Evolutionary conservation across 2,888 invertebrate species (phyloP).

Genomic region (Carabus problematicus): DNA sequence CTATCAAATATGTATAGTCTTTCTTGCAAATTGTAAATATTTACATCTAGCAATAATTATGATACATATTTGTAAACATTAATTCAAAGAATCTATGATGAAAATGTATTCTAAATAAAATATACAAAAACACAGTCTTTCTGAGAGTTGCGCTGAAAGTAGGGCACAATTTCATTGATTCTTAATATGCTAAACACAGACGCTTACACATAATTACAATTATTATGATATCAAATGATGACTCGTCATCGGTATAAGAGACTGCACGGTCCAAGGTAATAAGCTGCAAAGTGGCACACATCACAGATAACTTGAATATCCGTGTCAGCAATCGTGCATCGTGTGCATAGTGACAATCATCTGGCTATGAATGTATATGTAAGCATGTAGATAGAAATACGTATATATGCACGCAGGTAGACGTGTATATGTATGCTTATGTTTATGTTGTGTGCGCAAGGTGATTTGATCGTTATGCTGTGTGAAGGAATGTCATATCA

Average conservation of each 20-base stretch:
- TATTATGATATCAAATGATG: conserved; percentile 2
- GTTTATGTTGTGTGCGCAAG: too few relatives aligned
- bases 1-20: too few relatives aligned
- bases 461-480: too few relatives aligned
- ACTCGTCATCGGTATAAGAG: conserved; percentile 10
- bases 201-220: neutral
- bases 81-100: too few relatives aligned
- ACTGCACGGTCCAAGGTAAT: conserved; percentile 17
- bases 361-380: neutral
- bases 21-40: too few relatives aligned
- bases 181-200: conserved; percentile 18
- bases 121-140: too few relatives aligned
- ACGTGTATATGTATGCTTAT: too few relatives aligned
- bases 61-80: too few relatives aligned
- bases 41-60: too few relatives aligned
- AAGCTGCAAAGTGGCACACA: conserved; percentile 3
- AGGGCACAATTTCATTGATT: conserved; percentile 20
- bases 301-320: neutral
- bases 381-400: neutral
- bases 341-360: neutral
- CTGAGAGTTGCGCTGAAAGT: conserved; percentile 6
- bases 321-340: neutral
- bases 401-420: too few relatives aligned
- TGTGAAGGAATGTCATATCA: conserved; percentile 5
- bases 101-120: too few relatives aligned